Conservation (phyloP, 2,797 vertebrate genomes). For the Melanotaenia nigrans region DNA sequence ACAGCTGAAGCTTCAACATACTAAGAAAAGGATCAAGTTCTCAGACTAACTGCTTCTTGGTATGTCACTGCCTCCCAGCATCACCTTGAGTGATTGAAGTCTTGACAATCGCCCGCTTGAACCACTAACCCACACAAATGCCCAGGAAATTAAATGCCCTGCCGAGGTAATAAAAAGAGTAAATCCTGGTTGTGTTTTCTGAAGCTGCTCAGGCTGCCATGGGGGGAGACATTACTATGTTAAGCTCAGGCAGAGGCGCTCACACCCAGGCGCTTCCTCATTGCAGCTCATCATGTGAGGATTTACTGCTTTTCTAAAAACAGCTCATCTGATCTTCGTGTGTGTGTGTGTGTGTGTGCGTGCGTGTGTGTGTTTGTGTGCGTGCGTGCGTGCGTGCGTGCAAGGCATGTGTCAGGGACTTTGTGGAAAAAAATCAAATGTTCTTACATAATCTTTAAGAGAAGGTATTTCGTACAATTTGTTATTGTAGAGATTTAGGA, state of each 20-base stretch:
- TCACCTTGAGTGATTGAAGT: conserved; percentile 72
- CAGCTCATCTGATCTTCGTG: conserved; percentile 16
- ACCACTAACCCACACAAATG: conserved; percentile 67
- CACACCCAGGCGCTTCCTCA: conserved; percentile 44
- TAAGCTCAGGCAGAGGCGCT: conserved; percentile 56
- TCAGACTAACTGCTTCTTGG: conserved; percentile 12
- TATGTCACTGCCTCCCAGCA: conserved; percentile 68
- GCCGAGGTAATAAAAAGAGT: conserved; percentile 72
- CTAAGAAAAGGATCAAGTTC: conserved; percentile 29
- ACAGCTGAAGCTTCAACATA: conserved; percentile 15
- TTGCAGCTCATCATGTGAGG: conserved; percentile 51
- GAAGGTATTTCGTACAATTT: no score
- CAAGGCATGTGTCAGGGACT: neutral
- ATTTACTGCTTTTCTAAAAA: conserved; percentile 55
- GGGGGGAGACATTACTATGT: conserved; percentile 63
- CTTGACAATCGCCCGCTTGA: conserved; percentile 57
- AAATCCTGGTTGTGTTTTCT: conserved; percentile 63
- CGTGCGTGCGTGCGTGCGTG: neutral
- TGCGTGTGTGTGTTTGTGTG: no score
- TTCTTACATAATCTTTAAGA: neutral
- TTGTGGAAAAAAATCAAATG: conserved; percentile 7
- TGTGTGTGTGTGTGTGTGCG: neutral
- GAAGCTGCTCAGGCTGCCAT: conserved; percentile 28
- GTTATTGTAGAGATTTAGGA: no score
- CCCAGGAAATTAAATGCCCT: conserved; percentile 72